Base-by-base conservation (phyloP, 2,113 vertebrate genomes). In the Rhea americana region DNA sequence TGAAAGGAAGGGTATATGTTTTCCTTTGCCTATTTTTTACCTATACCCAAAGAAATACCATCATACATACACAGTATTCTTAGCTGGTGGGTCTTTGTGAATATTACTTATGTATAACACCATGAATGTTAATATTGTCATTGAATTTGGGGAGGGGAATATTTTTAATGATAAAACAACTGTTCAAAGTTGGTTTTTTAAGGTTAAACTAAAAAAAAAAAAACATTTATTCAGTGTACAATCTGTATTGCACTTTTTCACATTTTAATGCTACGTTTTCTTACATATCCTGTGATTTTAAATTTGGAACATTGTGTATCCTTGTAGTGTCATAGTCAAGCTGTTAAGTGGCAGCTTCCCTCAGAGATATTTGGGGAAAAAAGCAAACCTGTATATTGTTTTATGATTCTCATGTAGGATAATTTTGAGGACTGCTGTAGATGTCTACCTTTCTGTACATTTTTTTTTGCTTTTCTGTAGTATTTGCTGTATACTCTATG, bases 181-280 rank as follows among this genome's bases (percentile, higher is more conserved):
- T 97, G 96, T 97, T 98, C 96, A 97, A 97, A 96, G 96, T 94
- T 95, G 96, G 93, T 94, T 98, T 97, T 96, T 97, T 97, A 94
- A 95, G 93, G 93, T 87, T 96, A 97, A 97, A 89, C 96, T 88
- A 81, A 96, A 95, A 96, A 96, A 97, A 97, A 94, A 87, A 93
- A 94, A 97, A 94, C 97, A 96, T 96, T 98, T 97, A 98, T 97
- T 97, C 98, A 97, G 97, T 93, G 97, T 98, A 98, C 97, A 98
- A 98, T 98, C 98, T 98, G 98, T 99, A 98, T 98, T 99, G 98
- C 98, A 99, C 99, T 99, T 99, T 99, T 97, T 98, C 98, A 98
- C 96, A 96, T 98, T 98, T 98, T 97, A 98, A 98, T 97, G 98
- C 96, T 98, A 98, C 97, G 85, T 99, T 99, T 98, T 98, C 98